Evolutionary conservation across 1,140 invertebrate species (phyloP), one percentile per base, ranked within the genome.

Genomic region (Drosophila lini): DNA sequence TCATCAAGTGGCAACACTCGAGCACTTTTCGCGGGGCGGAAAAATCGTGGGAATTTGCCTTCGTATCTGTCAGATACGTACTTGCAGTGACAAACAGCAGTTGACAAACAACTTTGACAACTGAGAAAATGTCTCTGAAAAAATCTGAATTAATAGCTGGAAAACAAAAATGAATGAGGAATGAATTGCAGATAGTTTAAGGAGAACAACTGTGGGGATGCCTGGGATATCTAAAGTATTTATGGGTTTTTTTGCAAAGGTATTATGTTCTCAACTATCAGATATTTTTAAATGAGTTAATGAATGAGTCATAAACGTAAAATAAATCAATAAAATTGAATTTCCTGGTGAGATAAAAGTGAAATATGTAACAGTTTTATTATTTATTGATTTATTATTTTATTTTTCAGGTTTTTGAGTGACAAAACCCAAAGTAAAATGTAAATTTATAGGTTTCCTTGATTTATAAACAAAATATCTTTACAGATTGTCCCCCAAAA

Each of bases 21-120:
- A 77, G 53, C 32, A 32, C 9, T 57, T 57, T 63, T 50, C 50
- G 53, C 78, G 79, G 79, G 61, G 48, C 22, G 16, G 13, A 28
- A 13, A 13, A 71, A 31, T 34, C 42, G 44, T 40, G 73, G 32
- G 58, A 75, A 56, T 67, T 25, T 10, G 34, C 52, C 50, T n/a
- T 9, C 68, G 67, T 83, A 83, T 74, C 75, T 82, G 79, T 79
- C 80, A 76, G 83, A 65, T 77, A 41, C 19, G 40, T 52, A 41
- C 19, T 64, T 52, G 56, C 62, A 52, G 58, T 78, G 82, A 82
- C 76, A 77, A 82, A 88, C 79, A 80, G 44, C 79, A 79, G 83
- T 82, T 86, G 75, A 64, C 62, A 76, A 79, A 80, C 61, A 47
- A 79, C 53, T 86, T 75, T 67, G 44, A 31, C 41, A 76, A n/a